Base-by-base conservation (phyloP, 2,888 invertebrate genomes). In the Bombylius major region DNA sequence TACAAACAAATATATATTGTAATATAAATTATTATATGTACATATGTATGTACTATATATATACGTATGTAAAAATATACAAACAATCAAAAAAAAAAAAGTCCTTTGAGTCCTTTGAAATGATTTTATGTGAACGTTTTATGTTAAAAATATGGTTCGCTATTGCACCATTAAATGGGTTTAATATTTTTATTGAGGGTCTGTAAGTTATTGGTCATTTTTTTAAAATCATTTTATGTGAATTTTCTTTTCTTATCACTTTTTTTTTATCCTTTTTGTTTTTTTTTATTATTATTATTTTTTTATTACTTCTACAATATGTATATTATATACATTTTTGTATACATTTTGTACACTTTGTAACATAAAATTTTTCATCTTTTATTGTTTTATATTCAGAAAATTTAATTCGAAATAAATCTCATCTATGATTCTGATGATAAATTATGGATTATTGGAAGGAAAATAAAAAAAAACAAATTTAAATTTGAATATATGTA, bases 101-200 rank as follows among this genome's bases (percentile, higher is more conserved):
- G 39, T 42, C 39, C 11, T 42, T 42, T 42, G 8, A 42, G 45
- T 45, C 45, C 45, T 45, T 45, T 45, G 42, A 47, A 53, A 56
- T 53, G 53, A 56, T 56, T 53, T 56, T 53, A 56, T 56, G 53
- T 53, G 53, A 56, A 50, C 50, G 50, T 49, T 56, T 56, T 53
- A 56, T 56, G 51, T 47, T 39, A 32, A 31, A 50, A 56, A 56
- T 56, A 56, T 56, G 56, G 53, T 53, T 11, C 53, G 46, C 50
- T 56, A 53, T 53, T 36, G 47, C 47, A 39, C 47, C 46, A 56
- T 50, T 53, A 56, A 56, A 56, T 56, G 51, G 50, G 50, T 56
- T 56, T 56, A 56, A 56, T 56, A 56, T 56, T 56, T 56, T 56
- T 56, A 53, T 53, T 56, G 47, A 47, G 56, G 50, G 50, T 42